Conservation (phyloP, 1,140 invertebrate species). For the Parapsyche elsis region DNA sequence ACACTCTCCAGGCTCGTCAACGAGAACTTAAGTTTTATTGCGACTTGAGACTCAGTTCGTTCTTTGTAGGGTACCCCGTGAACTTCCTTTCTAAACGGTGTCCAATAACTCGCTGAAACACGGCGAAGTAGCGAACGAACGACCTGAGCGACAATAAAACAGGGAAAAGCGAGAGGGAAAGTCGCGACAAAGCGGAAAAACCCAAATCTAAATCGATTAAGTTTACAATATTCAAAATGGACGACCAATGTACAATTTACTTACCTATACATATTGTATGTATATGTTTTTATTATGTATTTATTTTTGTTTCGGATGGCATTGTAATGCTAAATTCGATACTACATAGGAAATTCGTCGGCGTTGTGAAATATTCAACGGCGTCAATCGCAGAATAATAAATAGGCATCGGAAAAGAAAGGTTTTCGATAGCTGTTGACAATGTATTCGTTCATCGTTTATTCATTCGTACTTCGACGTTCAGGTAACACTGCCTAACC, state of each 20-base stretch:
- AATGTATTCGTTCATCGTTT: constrained; percentile 48
- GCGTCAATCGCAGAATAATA: background rate
- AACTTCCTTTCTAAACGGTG: no score
- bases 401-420: background rate
- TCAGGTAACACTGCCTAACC: constrained; percentile 37
- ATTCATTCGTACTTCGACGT: constrained; percentile 40
- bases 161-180: no score
- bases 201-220: no score
- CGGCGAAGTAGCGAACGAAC: no score
- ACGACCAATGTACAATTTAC: background rate
- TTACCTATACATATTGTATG: background rate
- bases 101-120: no score
- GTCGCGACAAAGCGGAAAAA: no score
- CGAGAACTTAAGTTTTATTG: constrained; percentile 8
- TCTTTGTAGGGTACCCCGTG: no score
- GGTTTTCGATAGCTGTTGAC: background rate
- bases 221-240: no score
- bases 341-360: background rate
- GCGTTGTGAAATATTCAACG: constrained; percentile 5
- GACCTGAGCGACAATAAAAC: no score
- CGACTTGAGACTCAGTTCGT: background rate
- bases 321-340: no score
- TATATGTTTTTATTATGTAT: background rate
- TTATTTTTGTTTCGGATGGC: no score
- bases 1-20: background rate